Evolutionary conservation across 2,797 vertebrate species (phyloP), one percentile per base, ranked within the genome.

Genomic region (Helicolenus hilgendorfi): DNA sequence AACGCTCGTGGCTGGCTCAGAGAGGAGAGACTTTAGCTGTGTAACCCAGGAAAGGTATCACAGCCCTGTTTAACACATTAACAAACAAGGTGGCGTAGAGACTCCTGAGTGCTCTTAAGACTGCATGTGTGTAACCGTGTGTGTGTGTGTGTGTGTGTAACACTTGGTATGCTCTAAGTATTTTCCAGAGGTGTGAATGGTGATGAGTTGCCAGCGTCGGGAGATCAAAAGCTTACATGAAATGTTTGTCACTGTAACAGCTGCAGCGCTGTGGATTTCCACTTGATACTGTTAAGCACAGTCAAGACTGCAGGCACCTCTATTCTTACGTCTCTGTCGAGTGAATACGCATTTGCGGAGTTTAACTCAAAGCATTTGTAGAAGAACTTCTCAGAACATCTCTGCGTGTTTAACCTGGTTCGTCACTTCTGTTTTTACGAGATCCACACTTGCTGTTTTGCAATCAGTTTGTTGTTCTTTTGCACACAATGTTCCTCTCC

Each of bases 201-300:
- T 78, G 89, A 91, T 60, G 86, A 85, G 74, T 65, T 88, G 81
- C 86, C 89, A 78, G 60, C 64, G 4, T 53, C 4, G 15, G 75
- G 75, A 81, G 88, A 94, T 95, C 91, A 92, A 90, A 92, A 90
- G 89, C 92, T 93, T 84, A 91, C 72, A 89, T 81, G 65, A 89
- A 88, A 93, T 87, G 83, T 90, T 92, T 94, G 82, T 83, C 94
- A 80, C 87, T 49, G 7, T 89, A 85, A 79, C 92, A 93, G 93
- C 95, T 93, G 90, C 81, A 87, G 63, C 36, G 18, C 77, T 5
- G 67, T 77, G 79, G 87, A 87, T 92, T 89, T 88, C 83, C 76
- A 90, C 87, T 81, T 64, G 62, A 81, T 79, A 53, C 86, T 64
- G 80, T 73, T 35, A 85, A 83, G 75, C 68, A 53, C 24, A 65